These are phyloP conservation scores for Slavum lentiscoides DNA, from an alignment of 2,888 invertebrate genomes.

Conservation along the genomic window DNA sequence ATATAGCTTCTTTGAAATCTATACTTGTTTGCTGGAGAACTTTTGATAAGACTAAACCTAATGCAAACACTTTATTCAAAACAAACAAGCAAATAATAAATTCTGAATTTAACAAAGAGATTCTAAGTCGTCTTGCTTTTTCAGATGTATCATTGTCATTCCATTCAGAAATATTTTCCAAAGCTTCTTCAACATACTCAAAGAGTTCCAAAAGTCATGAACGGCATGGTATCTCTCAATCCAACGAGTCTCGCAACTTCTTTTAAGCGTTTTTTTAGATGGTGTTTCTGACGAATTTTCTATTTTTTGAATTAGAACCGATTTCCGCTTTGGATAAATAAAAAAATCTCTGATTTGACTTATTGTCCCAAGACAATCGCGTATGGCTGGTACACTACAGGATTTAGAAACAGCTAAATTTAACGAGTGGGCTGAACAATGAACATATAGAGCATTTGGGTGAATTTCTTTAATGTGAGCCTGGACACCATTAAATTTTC, in stretches of 20 bases:
- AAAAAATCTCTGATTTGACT: slow-evolving; percentile 24
- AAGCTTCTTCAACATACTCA: slow-evolving; percentile 13
- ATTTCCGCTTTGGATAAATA: slow-evolving; percentile 17
- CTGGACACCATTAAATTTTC: slow-evolving; percentile 15
- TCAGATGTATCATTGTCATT: too few relatives aligned
- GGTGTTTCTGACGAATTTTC: not conserved
- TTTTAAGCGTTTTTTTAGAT: slow-evolving; percentile 20
- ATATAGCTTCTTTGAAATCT: slow-evolving; percentile 27
- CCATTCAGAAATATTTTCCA: not conserved
- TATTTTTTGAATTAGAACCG: not conserved
- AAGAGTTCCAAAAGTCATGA: slow-evolving; percentile 12
- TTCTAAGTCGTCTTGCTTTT: not conserved
- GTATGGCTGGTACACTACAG: slow-evolving; percentile 12
- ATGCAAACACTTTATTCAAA: slow-evolving; percentile 20
- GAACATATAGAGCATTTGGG: slow-evolving; percentile 9
- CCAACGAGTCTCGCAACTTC: slow-evolving; percentile 18
- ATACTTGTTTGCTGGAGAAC: slow-evolving; percentile 9
- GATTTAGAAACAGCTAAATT: slow-evolving; percentile 18
- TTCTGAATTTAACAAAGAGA: not conserved
- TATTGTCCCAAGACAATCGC: slow-evolving; percentile 15
- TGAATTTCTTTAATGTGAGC: slow-evolving; percentile 8
- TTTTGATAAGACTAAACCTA: slow-evolving; percentile 14
- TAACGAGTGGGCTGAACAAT: slow-evolving; percentile 17
- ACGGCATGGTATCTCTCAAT: slow-evolving; percentile 15
- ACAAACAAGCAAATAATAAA: not conserved